These are phyloP conservation scores for Anticlea derivata DNA, from an alignment of 2,888 invertebrate species.

Conservation along the genomic window DNA sequence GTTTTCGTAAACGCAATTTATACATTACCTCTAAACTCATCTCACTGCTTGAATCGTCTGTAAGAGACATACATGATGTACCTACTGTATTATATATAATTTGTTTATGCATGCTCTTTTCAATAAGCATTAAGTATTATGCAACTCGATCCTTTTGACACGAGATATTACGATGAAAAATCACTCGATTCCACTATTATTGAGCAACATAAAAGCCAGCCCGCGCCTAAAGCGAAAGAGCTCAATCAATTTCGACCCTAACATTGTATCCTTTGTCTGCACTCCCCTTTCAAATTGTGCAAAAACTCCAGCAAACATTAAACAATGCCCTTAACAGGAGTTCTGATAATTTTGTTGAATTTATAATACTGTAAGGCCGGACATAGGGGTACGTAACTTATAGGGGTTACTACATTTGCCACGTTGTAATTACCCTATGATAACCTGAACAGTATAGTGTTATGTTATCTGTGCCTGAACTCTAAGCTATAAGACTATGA, in stretches of 20 bases:
- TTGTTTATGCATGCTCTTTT: too few species aligned
- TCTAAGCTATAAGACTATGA: too few species aligned
- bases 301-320: slow-evolving; percentile 46
- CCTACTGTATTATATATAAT: too few species aligned
- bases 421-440: not conserved
- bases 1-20: too few species aligned
- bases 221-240: slow-evolving; percentile 17
- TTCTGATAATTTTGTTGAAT: slow-evolving; percentile 63
- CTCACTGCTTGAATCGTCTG: too few species aligned
- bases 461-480: too few species aligned
- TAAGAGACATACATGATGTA: too few species aligned
- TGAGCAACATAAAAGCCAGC: slow-evolving; percentile 14
- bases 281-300: slow-evolving; percentile 37
- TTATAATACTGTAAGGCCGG: slow-evolving; percentile 44
- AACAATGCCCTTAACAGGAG: slow-evolving; percentile 45
- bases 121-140: too few species aligned
- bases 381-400: not conserved
- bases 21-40: too few species aligned
- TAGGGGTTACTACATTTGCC: too few species aligned
- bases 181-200: slow-evolving; percentile 9
- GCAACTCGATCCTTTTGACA: too few species aligned
- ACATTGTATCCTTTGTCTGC: slow-evolving; percentile 32
- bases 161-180: slow-evolving; percentile 1
- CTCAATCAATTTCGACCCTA: slow-evolving; percentile 27
- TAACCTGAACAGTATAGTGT: too few species aligned